A percentile compares a stretch with the other conserved stretches of the same genome.
These are phyloP conservation scores for Neolamprologus sp. DNA, from an alignment of 2,113 vertebrate species.

Conservation along the genomic window DNA sequence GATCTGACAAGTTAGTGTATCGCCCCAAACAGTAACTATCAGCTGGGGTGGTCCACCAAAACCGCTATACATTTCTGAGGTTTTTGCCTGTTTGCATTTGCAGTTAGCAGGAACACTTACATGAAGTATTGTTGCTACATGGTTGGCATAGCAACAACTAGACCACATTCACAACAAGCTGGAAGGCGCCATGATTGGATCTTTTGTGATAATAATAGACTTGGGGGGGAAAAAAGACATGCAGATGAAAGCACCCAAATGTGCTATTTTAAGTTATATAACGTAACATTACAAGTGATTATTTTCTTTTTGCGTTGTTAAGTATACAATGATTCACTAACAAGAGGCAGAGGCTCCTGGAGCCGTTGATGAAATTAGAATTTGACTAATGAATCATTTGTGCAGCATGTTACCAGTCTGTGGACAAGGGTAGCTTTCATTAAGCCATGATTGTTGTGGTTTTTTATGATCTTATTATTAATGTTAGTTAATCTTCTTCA, in stretches of 20 bases:
- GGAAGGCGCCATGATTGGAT: background rate
- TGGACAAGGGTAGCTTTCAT: background rate
- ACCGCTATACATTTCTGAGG: background rate
- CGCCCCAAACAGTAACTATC: background rate
- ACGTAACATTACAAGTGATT: background rate
- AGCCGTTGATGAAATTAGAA: background rate
- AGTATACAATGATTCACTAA: background rate
- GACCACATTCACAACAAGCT: background rate
- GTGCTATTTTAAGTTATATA: background rate
- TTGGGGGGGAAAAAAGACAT: rapidly evolving
- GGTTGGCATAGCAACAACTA: background rate
- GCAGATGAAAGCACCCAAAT: background rate
- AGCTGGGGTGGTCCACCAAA: background rate
- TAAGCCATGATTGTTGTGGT: background rate
- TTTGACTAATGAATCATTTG: background rate
- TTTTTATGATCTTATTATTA: background rate
- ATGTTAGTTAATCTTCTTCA: background rate
- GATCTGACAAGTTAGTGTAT: background rate
- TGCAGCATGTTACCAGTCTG: background rate
- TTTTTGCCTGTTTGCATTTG: background rate
- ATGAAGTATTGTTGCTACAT: background rate
- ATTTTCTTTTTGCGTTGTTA: background rate
- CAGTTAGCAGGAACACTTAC: background rate
- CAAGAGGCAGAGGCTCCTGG: background rate
- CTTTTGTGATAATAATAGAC: background rate